These are phyloP conservation scores for Rambutsinella grinnellia DNA, from an alignment of 2,888 invertebrate species.

Conservation along the genomic window DNA sequence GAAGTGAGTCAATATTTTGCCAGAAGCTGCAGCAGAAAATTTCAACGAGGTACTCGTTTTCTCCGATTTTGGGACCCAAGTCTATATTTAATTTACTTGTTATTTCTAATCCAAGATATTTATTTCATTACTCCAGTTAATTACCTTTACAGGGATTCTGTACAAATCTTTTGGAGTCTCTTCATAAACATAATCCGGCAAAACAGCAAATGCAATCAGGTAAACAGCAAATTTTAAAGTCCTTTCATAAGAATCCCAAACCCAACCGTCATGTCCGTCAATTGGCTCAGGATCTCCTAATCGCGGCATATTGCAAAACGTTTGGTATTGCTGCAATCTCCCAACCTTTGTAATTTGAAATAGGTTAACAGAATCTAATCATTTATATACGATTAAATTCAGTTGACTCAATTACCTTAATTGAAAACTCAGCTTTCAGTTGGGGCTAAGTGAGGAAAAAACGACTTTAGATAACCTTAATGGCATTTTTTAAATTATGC, in stretches of 20 bases:
- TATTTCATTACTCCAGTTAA: neutral
- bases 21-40: slow-evolving; percentile 5
- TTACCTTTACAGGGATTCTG: slow-evolving; percentile 8
- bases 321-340: neutral
- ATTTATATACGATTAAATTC: too few species aligned
- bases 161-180: neutral
- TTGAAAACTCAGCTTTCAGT: neutral
- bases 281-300: slow-evolving; percentile 13
- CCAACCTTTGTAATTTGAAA: too few species aligned
- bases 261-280: slow-evolving; percentile 15
- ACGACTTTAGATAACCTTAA: too few species aligned
- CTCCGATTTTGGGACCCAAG: slow-evolving; percentile 15
- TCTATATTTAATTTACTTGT: neutral
- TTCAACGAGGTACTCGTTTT: neutral
- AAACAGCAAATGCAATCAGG: slow-evolving; percentile 10
- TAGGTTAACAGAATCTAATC: too few species aligned
- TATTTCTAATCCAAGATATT: neutral
- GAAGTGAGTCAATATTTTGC: neutral
- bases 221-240: slow-evolving; percentile 1
- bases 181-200: neutral
- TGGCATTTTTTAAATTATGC: too few species aligned
- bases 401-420: too few species aligned
- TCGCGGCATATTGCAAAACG: slow-evolving; percentile 1
- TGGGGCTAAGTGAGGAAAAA: too few species aligned
- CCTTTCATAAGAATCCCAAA: slow-evolving; percentile 28